A percentile compares a stretch with the other conserved stretches of the same genome.
Conservation (phyloP, 2,888 invertebrate genomes). For the Drosophila picticornis region DNA sequence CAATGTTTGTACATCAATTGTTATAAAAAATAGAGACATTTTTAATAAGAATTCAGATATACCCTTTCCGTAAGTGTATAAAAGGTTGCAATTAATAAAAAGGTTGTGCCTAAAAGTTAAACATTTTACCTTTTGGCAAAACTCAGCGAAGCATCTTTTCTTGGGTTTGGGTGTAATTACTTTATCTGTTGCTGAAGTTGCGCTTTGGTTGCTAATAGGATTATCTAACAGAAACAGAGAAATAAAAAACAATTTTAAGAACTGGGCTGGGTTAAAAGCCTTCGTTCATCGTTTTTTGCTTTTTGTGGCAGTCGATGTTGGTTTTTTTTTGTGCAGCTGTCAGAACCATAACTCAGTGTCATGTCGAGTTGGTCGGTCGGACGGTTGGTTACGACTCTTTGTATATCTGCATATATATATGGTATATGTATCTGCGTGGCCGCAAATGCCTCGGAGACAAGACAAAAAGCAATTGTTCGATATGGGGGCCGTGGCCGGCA, state of each 20-base stretch:
- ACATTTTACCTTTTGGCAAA: slow-evolving; percentile 62
- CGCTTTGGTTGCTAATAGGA: slow-evolving; percentile 75
- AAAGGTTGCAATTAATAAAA: slow-evolving; percentile 51
- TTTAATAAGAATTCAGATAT: slow-evolving; percentile 2
- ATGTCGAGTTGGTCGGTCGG: slow-evolving; percentile 55
- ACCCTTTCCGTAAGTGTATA: slow-evolving; percentile 26
- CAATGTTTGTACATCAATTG: background rate
- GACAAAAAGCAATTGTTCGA: slow-evolving; percentile 79
- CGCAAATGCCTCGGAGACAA: slow-evolving; percentile 69
- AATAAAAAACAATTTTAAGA: slow-evolving; percentile 24
- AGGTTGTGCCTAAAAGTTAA: slow-evolving; percentile 53
- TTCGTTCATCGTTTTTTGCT: slow-evolving; percentile 38
- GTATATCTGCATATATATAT: slow-evolving; percentile 45
- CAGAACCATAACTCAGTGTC: slow-evolving; percentile 81
- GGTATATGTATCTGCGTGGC: slow-evolving; percentile 62
- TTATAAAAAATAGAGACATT: background rate
- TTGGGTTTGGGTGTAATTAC: slow-evolving; percentile 68
- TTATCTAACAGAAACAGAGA: slow-evolving; percentile 59
- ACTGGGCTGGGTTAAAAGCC: slow-evolving; percentile 38
- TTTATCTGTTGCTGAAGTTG: slow-evolving; percentile 81
- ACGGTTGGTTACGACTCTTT: slow-evolving; percentile 44
- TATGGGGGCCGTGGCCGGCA: slow-evolving; percentile 53
- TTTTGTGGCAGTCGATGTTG: slow-evolving; percentile 44
- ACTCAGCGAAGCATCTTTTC: slow-evolving; percentile 60
- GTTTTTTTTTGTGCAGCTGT: slow-evolving; percentile 69